These are phyloP conservation scores for Campylomormyrus tamandua DNA, from an alignment of 2,113 vertebrate genomes.

Conservation along the genomic window DNA sequence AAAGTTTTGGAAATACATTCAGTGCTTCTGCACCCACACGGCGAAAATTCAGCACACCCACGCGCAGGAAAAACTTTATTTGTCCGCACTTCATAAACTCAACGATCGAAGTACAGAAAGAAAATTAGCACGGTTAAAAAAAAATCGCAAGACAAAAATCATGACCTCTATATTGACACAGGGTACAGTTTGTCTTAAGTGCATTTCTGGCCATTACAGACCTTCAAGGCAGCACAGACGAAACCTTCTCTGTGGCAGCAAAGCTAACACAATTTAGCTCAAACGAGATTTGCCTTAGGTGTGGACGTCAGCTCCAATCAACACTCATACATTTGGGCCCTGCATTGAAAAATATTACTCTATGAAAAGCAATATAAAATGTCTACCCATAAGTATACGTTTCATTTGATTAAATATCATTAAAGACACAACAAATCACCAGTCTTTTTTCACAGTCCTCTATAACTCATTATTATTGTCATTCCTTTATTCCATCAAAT, in stretches of 20 bases:
- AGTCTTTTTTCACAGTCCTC: slow-evolving; percentile 12
- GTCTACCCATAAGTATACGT: not conserved
- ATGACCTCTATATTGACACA: not conserved
- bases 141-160: not conserved
- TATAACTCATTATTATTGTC: slow-evolving; percentile 7
- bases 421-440: slow-evolving; percentile 9
- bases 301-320: slow-evolving; percentile 8
- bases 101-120: not conserved
- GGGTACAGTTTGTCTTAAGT: not conserved
- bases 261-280: slow-evolving; percentile 5
- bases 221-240: not conserved
- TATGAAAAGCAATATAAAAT: slow-evolving; percentile 7
- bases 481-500: slow-evolving; percentile 9
- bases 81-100: not conserved
- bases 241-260: not conserved
- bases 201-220: not conserved
- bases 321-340: not conserved
- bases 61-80: not conserved
- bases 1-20: not conserved
- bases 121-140: not conserved
- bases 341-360: slow-evolving; percentile 2
- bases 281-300: slow-evolving; percentile 19
- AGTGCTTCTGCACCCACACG: not conserved
- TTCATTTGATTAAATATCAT: slow-evolving; percentile 10
- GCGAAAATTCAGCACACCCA: not conserved